Evolutionary conservation across 2,888 invertebrate genomes (phyloP).

Genomic region (Xestia rhomboidea): DNA sequence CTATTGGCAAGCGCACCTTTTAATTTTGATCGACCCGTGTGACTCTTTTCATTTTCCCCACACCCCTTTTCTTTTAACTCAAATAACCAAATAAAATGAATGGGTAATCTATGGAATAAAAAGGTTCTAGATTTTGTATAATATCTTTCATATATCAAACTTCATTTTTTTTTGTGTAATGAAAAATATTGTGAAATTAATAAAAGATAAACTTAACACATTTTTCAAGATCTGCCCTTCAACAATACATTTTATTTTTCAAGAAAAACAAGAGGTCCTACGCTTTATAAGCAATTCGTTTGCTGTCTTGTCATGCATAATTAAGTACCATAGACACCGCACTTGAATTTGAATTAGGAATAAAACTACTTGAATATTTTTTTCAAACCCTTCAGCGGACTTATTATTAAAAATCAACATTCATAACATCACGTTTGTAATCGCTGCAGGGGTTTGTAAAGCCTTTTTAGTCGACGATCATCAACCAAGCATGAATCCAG

Average conservation of each 20-base stretch:
- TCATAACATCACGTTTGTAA: background rate
- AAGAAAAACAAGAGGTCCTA: background rate
- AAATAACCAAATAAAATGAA: background rate
- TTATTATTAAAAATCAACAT: background rate
- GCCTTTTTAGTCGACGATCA: background rate
- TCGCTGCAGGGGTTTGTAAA: background rate
- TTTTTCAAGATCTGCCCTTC: background rate
- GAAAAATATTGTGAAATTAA: background rate
- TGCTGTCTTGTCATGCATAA: slow-evolving; percentile 30
- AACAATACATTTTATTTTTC: slow-evolving; percentile 9
- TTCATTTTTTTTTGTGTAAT: background rate
- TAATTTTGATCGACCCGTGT: no score
- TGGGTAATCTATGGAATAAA: background rate
- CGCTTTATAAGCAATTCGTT: slow-evolving; percentile 24
- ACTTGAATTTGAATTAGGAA: slow-evolving; percentile 42
- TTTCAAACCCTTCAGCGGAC: background rate
- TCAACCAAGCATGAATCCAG: background rate
- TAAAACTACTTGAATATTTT: slow-evolving; percentile 1
- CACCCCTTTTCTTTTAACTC: no score
- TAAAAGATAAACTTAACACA: background rate
- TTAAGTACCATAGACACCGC: slow-evolving; percentile 32
- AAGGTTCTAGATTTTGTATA: background rate
- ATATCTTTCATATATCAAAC: background rate
- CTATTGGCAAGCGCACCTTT: no score
- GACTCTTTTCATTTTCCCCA: no score